Percentiles rank a stretch among this genome's conserved stretches.
Conservation (phyloP, 2,113 vertebrate species). For the Otus sunia region DNA sequence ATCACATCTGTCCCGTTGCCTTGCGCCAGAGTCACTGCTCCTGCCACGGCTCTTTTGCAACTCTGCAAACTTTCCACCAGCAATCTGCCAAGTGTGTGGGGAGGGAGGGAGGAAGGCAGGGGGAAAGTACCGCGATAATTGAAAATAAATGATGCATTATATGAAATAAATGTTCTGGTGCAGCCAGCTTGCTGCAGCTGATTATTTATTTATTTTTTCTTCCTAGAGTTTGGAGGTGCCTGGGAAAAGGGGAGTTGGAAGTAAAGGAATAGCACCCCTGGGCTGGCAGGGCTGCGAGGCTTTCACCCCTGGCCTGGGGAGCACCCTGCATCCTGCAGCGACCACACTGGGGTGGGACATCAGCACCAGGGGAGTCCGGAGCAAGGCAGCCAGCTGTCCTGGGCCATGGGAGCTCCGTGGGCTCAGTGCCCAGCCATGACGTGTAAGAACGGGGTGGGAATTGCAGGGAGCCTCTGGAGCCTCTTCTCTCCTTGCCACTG, state of each 20-base stretch:
- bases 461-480: not conserved
- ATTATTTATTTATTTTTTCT: not conserved
- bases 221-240: not conserved
- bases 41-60: not conserved
- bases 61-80: slow-evolving; percentile 20
- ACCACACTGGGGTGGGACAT: not conserved
- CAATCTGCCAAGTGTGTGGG: not conserved
- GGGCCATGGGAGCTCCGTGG: fast-evolving
- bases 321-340: not conserved
- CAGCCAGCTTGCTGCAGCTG: not conserved
- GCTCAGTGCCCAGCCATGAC: not conserved
- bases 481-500: not conserved
- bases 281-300: not conserved
- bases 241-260: not conserved
- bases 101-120: not conserved
- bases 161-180: slow-evolving; percentile 57
- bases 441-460: fast-evolving
- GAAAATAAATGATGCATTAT: slow-evolving; percentile 73
- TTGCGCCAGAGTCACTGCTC: not conserved
- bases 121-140: slow-evolving; percentile 39
- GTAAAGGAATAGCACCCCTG: not conserved
- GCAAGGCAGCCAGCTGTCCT: fast-evolving
- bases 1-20: not conserved
- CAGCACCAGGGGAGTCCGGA: not conserved
- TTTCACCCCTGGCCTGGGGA: not conserved